These are phyloP conservation scores for Ochropleura leucogaster DNA, from an alignment of 2,888 invertebrate species.

Conservation along the genomic window DNA sequence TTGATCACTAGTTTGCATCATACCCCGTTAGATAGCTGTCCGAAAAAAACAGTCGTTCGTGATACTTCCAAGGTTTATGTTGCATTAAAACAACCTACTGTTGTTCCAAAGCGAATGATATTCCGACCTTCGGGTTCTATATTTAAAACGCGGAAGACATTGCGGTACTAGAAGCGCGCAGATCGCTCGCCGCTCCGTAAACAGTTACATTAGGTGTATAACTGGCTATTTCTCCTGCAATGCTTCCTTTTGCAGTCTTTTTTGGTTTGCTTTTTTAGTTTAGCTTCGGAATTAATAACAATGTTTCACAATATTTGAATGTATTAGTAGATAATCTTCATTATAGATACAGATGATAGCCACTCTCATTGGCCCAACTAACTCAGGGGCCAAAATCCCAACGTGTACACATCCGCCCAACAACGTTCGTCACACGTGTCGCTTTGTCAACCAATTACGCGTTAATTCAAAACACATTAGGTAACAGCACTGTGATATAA, in stretches of 20 bases:
- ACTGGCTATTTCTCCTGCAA: slow-evolving; percentile 48
- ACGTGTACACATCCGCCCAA: slow-evolving; percentile 51
- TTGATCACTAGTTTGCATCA: slow-evolving; percentile 62
- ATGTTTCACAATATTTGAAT: not conserved
- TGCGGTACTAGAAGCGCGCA: slow-evolving; percentile 81
- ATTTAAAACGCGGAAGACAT: slow-evolving; percentile 89
- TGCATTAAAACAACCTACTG: slow-evolving; percentile 74
- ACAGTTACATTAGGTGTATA: slow-evolving; percentile 83
- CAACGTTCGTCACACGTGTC: slow-evolving; percentile 54
- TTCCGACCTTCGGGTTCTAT: slow-evolving; percentile 87
- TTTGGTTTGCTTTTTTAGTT: slow-evolving; percentile 5
- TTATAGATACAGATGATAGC: not conserved
- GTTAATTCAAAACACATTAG: slow-evolving; percentile 77
- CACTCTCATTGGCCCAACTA: slow-evolving; percentile 19
- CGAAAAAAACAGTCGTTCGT: slow-evolving; percentile 63
- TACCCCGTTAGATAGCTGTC: slow-evolving; percentile 68
- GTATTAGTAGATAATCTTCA: not conserved
- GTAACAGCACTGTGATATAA: slow-evolving; percentile 74
- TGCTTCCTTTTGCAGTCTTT: slow-evolving; percentile 26
- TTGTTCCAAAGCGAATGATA: slow-evolving; percentile 81
- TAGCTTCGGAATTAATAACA: not conserved
- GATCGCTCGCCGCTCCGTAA: slow-evolving; percentile 80
- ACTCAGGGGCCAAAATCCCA: slow-evolving; percentile 14
- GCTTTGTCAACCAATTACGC: slow-evolving; percentile 82
- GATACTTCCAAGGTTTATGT: slow-evolving; percentile 79